Conservation (phyloP, 2,113 vertebrate genomes). For the Alouatta palliata region DNA sequence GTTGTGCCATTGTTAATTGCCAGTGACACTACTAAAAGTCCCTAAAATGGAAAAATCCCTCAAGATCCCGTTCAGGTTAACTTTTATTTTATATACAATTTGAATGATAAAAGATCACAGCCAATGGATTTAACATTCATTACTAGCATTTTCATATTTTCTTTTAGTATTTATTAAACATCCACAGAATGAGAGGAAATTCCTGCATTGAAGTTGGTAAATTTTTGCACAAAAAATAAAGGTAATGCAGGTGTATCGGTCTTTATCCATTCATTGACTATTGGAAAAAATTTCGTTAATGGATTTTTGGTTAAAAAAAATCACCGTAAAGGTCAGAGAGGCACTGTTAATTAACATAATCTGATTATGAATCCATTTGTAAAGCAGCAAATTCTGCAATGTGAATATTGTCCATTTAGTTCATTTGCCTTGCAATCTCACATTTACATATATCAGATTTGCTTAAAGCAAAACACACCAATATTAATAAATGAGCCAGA, state of each 20-base stretch:
- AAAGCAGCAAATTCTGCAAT: slow-evolving; percentile 48
- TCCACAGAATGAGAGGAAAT: background rate
- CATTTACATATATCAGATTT: slow-evolving; percentile 28
- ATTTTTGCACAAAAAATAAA: background rate
- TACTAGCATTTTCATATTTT: slow-evolving; percentile 30
- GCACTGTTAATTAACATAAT: slow-evolving; percentile 48
- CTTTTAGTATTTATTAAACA: slow-evolving; percentile 11
- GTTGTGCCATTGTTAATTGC: slow-evolving; percentile 55
- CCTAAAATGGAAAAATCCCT: slow-evolving; percentile 55
- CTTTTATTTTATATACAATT: slow-evolving; percentile 48
- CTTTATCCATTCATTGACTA: slow-evolving; percentile 3
- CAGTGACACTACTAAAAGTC: slow-evolving; percentile 63
- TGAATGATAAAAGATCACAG: slow-evolving; percentile 35
- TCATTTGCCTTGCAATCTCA: slow-evolving; percentile 54
- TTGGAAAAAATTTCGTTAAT: slow-evolving; percentile 14
- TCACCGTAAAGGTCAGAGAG: slow-evolving; percentile 32
- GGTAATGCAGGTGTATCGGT: background rate
- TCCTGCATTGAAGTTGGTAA: background rate
- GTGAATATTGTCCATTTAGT: background rate
- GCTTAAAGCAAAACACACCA: slow-evolving; percentile 49
- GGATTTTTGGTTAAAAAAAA: background rate
- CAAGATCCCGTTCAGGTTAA: slow-evolving; percentile 43
- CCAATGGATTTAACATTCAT: slow-evolving; percentile 42
- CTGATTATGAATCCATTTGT: slow-evolving; percentile 35
- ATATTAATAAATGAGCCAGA: slow-evolving; percentile 40